Base-by-base conservation (phyloP, 2,797 vertebrate species). In the Macropus fuliginosus region DNA sequence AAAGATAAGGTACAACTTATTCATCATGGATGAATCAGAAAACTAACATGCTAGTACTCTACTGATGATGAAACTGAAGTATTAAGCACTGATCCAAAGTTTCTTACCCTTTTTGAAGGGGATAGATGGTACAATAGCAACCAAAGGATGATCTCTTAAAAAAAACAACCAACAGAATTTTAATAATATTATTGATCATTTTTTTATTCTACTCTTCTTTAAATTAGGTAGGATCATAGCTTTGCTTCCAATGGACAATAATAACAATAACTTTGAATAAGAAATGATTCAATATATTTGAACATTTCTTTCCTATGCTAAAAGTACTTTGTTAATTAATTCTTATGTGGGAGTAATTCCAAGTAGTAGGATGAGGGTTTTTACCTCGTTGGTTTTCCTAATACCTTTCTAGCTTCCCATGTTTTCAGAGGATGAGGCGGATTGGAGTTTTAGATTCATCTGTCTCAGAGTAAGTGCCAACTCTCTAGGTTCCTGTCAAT, bases 1-100 rank as follows among this genome's bases (percentile, higher is more conserved):
- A 94, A 81, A 96, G 91, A 94, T 96, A 97, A 97, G 59, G 89
- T 93, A 98, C 92, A 66, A 81, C 56, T 96, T 97, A 93, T 96
- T 97, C 94, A 97, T 95, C 91, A 94, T 40, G 97, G 93, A 95
- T 97, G 96, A 98, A 96, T 98, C 95, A 98, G 95, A 97, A 97
- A 95, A 96, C 97, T 96, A 97, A 96, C 93, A 96, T 97, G 96
- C 18, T 98, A 96, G 96, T 94, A 96, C 34, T 62, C 94, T 55
- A 54, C 27, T 93, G 91, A 95, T 97, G 97, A 97, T 50, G 95
- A 90, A 97, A 56, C 90, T 96, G 62, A 96, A 92, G 91, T 95
- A 96, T 95, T 96, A 56, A 92, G 94, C 40, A 50, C 95, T 28
- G 94, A 96, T 91, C 52, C 93, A 18, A 94, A 96, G 95, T 93